Percentiles rank a stretch among this genome's conserved stretches.
Evolutionary conservation across 2,888 invertebrate species (phyloP).

Genomic region (Ellobium chinense): DNA sequence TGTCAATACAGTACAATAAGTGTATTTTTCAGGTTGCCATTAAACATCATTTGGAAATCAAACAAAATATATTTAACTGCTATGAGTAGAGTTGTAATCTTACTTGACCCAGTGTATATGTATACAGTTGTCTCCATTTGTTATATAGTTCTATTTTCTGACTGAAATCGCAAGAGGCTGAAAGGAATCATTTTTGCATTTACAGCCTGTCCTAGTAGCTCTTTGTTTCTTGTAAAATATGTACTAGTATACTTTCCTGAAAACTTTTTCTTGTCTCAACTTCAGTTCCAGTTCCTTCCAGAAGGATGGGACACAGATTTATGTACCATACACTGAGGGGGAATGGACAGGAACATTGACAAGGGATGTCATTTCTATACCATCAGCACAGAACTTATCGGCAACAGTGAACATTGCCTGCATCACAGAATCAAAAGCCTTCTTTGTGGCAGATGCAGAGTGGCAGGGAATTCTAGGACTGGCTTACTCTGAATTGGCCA

Average conservation of each 20-base stretch:
- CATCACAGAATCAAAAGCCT: conserved; percentile 82
- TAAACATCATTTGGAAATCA: too few species aligned
- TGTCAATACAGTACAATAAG: too few species aligned
- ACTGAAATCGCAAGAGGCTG: too few species aligned
- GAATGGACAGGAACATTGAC: conserved; percentile 81
- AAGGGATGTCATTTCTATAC: conserved; percentile 80
- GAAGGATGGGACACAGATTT: conserved; percentile 64
- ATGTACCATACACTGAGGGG: conserved; percentile 83
- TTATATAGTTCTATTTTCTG: too few species aligned
- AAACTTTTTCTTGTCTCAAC: too few species aligned
- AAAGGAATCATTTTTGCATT: too few species aligned
- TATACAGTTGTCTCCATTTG: too few species aligned
- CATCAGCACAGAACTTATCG: conserved; percentile 77
- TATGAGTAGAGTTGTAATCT: too few species aligned
- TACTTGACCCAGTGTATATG: too few species aligned
- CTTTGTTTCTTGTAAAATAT: not conserved
- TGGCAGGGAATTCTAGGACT: conserved; percentile 85
- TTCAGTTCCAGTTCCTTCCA: conserved; percentile 79
- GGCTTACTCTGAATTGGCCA: conserved; percentile 80
- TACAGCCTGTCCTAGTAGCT: too few species aligned
- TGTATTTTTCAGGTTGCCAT: too few species aligned
- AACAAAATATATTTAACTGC: too few species aligned
- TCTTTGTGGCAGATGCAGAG: conserved; percentile 83
- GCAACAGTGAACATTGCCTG: conserved; percentile 81
- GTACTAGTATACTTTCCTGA: not conserved